Base-by-base conservation (phyloP, 2,888 invertebrate genomes). In the Apodemia hepburni region DNA sequence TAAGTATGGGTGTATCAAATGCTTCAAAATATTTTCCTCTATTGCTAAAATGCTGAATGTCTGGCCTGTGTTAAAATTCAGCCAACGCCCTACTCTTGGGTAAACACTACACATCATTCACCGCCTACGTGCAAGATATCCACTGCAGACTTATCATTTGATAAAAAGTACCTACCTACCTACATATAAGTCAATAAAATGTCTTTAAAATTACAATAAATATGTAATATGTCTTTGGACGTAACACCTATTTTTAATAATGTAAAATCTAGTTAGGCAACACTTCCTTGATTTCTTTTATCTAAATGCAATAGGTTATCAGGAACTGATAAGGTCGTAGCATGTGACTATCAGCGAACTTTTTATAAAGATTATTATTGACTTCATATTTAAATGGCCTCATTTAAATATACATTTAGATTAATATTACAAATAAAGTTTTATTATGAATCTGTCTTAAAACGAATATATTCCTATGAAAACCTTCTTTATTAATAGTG, bases 301-400 rank as follows among this genome's bases (percentile, higher is more conserved):
- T 89, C 88, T 81, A 80, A 82, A 82, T 84, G 83, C 82, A 86
- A 81, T 82, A 81, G 85, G 87, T 89, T 91, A 91, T 91, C 90
- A 74, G 73, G 73, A 77, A 75, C 75, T 83, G 88, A 89, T 89
- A 88, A 78, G 8, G 82, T 75, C 62, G 68, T 80, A 87, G 84
- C 87, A 85, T 86, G 87, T 85, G 88, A 57, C 80, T 88, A 85
- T 87, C 87, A 74, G 77, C 80, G 74, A 76, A 87, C 67, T 67
- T 67, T 68, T 61, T 63, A 66, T 64, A 66, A 64, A 68, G 61
- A 63, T 66, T 64, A 64, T 62, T 59, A 64, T 61, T 59, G 15
- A 22, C 22, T 57, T 29, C 29, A 57, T n/a, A 29, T 57, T 54
- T 54, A 47, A 17, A 17, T 47, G 47, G 47, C 47, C 47, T 17